Conservation (phyloP, 2,888 invertebrate genomes). For the Caenorhabditis afra region DNA sequence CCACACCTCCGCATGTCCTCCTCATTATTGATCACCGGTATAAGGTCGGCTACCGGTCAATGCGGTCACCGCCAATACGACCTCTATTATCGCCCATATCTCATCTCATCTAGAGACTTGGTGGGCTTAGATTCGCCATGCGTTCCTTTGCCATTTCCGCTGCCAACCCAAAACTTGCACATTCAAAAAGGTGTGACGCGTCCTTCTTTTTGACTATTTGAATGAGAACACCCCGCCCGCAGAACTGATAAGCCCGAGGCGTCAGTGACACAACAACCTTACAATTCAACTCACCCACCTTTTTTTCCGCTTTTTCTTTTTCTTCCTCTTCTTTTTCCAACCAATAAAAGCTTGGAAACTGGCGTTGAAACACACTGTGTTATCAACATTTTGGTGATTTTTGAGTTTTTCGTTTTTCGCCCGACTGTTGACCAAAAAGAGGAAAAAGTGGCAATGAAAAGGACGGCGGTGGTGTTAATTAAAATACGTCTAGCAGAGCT, state of each 20-base stretch:
- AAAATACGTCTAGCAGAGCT: conserved; percentile 27
- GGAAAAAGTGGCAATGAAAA: neutral
- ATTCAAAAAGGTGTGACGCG: no score
- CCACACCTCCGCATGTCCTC: neutral
- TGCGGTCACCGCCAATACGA: neutral
- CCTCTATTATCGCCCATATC: no score
- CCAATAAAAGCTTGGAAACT: neutral
- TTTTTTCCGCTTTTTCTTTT: conserved; percentile 2
- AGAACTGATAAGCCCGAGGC: no score
- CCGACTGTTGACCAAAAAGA: conserved; percentile 32
- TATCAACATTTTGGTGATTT: neutral
- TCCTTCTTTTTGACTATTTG: no score
- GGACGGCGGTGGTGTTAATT: conserved; percentile 32
- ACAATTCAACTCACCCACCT: no score
- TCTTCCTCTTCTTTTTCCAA: conserved; percentile 14
- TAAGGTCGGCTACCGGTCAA: neutral
- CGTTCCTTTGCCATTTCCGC: no score
- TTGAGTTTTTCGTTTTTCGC: conserved; percentile 23
- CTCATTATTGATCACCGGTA: conserved; percentile 40
- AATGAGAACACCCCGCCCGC: no score
- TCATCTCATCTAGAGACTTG: no score
- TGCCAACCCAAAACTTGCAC: no score
- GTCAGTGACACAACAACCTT: no score
- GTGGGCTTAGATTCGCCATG: no score
- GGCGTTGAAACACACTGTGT: no score